Conservation (phyloP, 1,140 invertebrate genomes). For the Lepidostoma basale region DNA sequence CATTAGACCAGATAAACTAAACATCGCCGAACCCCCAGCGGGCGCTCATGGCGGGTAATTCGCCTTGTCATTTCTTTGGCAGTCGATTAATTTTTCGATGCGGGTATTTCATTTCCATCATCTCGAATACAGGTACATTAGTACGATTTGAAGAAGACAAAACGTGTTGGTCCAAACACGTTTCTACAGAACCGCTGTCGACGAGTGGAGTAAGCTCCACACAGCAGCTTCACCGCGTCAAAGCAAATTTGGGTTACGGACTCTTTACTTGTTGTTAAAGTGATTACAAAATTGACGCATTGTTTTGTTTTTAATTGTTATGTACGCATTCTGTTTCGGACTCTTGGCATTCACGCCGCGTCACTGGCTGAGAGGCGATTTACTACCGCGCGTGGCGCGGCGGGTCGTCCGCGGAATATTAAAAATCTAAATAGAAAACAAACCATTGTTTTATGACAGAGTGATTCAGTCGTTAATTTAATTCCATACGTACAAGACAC, state of each 20-base stretch:
- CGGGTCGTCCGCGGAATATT: slow-evolving; percentile 4
- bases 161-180: no score
- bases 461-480: slow-evolving; percentile 5
- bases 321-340: slow-evolving; percentile 24
- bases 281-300: slow-evolving; percentile 38
- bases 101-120: no score
- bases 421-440: slow-evolving; percentile 18
- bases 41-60: no score
- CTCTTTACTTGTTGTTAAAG: slow-evolving; percentile 23
- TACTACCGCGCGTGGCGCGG: neutral
- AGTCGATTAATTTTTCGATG: no score
- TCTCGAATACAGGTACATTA: no score
- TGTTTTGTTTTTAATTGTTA: slow-evolving; percentile 41
- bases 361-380: slow-evolving; percentile 16
- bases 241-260: slow-evolving; percentile 11
- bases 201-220: no score
- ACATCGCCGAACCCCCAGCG: no score
- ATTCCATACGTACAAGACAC: neutral
- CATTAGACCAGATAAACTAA: no score
- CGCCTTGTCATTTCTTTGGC: no score
- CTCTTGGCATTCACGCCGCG: slow-evolving; percentile 27
- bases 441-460: slow-evolving; percentile 27
- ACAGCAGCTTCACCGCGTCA: neutral
- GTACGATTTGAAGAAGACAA: no score
- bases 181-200: no score